These are phyloP conservation scores for Hydrozoanthus gracilis DNA, from an alignment of 92 coral and sea anemone species.

Conservation along the genomic window DNA sequence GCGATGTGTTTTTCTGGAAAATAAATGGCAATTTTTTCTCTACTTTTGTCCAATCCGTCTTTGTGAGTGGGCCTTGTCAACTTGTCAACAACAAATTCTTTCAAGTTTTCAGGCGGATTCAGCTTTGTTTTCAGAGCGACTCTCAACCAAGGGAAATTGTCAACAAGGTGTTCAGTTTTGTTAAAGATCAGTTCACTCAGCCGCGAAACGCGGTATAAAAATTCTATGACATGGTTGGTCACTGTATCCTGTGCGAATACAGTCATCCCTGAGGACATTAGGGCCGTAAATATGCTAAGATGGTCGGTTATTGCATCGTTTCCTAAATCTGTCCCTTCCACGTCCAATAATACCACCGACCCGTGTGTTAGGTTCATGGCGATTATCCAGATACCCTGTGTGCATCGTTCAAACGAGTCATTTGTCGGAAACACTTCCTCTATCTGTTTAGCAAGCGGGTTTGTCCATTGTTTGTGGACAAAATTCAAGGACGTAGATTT, in stretches of 20 bases:
- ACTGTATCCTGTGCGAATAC: slow-evolving; percentile 55
- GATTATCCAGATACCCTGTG: slow-evolving; percentile 30
- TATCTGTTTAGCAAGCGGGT: neutral
- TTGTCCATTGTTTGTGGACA: slow-evolving; percentile 25
- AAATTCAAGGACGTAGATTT: slow-evolving; percentile 78
- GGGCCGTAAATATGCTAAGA: slow-evolving; percentile 65
- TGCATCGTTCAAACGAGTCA: slow-evolving; percentile 7
- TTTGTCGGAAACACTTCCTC: slow-evolving; percentile 3
- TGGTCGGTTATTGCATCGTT: slow-evolving; percentile 66
- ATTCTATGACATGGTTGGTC: slow-evolving; percentile 60
- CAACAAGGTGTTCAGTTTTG: slow-evolving; percentile 35
- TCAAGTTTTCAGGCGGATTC: slow-evolving; percentile 55
- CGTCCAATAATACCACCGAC: slow-evolving; percentile 62
- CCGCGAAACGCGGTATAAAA: slow-evolving; percentile 72
- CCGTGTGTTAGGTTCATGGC: neutral
- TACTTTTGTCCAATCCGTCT: slow-evolving; percentile 49
- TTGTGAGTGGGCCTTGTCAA: slow-evolving; percentile 11
- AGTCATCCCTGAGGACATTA: slow-evolving; percentile 67
- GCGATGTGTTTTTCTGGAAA: slow-evolving; percentile 59
- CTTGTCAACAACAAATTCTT: slow-evolving; percentile 49
- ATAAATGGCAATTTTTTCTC: slow-evolving; percentile 41
- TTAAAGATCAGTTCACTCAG: slow-evolving; percentile 64
- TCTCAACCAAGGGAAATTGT: slow-evolving; percentile 49
- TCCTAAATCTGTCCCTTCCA: slow-evolving; percentile 69
- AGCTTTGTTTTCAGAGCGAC: slow-evolving; percentile 63